These are phyloP conservation scores for Spodoptera exigua DNA, from an alignment of 2,888 invertebrate species.

Conservation along the genomic window DNA sequence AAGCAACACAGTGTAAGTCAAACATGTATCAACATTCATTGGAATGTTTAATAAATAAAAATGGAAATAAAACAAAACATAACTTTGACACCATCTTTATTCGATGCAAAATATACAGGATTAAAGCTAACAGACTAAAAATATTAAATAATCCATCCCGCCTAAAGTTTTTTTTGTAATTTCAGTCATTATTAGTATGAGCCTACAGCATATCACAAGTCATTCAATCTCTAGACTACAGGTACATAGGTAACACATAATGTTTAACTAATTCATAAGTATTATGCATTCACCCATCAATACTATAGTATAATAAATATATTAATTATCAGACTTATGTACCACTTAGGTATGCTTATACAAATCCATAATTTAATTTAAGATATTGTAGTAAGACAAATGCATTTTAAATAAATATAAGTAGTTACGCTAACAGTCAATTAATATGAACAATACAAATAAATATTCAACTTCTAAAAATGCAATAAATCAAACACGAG, in stretches of 20 bases:
- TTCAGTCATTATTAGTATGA: not conserved
- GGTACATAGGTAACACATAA: slow-evolving; percentile 30
- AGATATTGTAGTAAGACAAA: too few species aligned
- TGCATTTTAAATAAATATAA: too few species aligned
- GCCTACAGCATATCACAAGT: too few species aligned
- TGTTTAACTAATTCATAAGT: not conserved
- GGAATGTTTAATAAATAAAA: not conserved
- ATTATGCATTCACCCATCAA: not conserved
- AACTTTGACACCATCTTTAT: slow-evolving; percentile 27
- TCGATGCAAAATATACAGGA: slow-evolving; percentile 4
- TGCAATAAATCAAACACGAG: too few species aligned
- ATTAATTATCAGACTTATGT: not conserved
- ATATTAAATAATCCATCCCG: not conserved
- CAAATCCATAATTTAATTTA: too few species aligned
- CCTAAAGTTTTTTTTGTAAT: not conserved
- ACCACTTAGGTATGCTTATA: too few species aligned
- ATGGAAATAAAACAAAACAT: slow-evolving; percentile 36
- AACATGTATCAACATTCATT: not conserved
- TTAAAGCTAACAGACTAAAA: slow-evolving; percentile 6
- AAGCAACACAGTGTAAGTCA: too few species aligned
- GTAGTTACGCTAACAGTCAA: too few species aligned
- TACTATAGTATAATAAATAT: not conserved
- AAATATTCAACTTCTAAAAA: too few species aligned
- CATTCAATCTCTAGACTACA: not conserved
- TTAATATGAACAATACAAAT: too few species aligned